These are phyloP conservation scores for Brachyalestes nurse DNA, from an alignment of 2,797 vertebrate genomes.

Conservation along the genomic window DNA sequence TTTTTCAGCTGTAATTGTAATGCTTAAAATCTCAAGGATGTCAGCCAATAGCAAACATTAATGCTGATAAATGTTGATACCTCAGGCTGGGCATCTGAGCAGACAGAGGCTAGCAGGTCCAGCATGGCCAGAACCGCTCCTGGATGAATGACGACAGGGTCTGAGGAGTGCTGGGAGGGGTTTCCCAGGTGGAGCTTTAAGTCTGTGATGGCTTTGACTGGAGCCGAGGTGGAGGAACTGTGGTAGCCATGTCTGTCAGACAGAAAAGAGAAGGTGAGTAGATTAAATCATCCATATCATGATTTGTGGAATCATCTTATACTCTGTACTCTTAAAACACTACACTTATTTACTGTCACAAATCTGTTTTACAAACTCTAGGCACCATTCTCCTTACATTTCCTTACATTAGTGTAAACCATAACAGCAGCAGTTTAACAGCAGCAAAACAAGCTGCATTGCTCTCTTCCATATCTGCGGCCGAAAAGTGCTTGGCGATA, in stretches of 20 bases:
- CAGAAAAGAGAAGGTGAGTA: slow-evolving; percentile 18
- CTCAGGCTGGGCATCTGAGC: slow-evolving; percentile 89
- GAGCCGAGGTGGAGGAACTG: slow-evolving; percentile 82
- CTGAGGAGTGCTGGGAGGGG: slow-evolving; percentile 75
- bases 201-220: slow-evolving; percentile 85
- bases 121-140: slow-evolving; percentile 93
- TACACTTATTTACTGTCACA: too few species aligned
- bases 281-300: not conserved
- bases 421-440: not conserved
- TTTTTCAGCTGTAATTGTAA: too few species aligned
- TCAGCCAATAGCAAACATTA: too few species aligned
- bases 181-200: slow-evolving; percentile 83
- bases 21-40: too few species aligned
- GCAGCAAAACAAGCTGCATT: not conserved
- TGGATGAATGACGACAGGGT: slow-evolving; percentile 93
- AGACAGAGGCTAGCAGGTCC: slow-evolving; percentile 93
- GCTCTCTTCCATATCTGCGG: not conserved
- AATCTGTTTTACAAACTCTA: not conserved
- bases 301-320: not conserved
- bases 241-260: slow-evolving; percentile 88
- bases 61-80: slow-evolving; percentile 67
- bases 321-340: too few species aligned
- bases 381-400: not conserved
- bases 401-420: not conserved
- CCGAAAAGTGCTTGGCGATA: not conserved